These are phyloP conservation scores for Regulus satrapa DNA, from an alignment of 2,113 vertebrate genomes.

Conservation along the genomic window DNA sequence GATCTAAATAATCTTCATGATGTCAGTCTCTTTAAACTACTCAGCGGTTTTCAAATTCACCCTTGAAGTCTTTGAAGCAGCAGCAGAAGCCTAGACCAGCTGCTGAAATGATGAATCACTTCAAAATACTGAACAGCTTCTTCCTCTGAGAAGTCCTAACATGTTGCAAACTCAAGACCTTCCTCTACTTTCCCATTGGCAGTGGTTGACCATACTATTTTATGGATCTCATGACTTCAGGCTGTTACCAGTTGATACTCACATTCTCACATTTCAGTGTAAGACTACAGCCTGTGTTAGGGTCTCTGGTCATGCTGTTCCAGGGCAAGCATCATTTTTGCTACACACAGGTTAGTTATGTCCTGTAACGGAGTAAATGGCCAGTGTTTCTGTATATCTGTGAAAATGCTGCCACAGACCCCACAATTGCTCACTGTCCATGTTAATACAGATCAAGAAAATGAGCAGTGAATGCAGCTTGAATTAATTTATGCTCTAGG, in stretches of 20 bases:
- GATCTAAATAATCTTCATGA: not conserved
- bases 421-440: not conserved
- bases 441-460: not conserved
- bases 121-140: not conserved
- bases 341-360: not conserved
- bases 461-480: not conserved
- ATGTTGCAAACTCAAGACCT: not conserved
- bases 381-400: not conserved
- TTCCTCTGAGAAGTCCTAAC: not conserved
- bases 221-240: not conserved
- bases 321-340: not conserved
- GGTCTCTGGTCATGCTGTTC: not conserved
- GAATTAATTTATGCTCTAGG: conserved; percentile 8
- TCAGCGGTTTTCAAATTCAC: not conserved
- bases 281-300: not conserved
- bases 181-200: not conserved
- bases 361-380: not conserved
- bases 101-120: not conserved
- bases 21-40: not conserved
- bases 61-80: not conserved
- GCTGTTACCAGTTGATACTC: not conserved
- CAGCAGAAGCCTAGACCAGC: not conserved
- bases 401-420: not conserved
- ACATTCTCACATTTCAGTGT: not conserved
- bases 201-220: not conserved